phyloP scores from a whole-genome alignment of 1,140 invertebrate genomes.

The Drosophila quadrilineata region DNA sequence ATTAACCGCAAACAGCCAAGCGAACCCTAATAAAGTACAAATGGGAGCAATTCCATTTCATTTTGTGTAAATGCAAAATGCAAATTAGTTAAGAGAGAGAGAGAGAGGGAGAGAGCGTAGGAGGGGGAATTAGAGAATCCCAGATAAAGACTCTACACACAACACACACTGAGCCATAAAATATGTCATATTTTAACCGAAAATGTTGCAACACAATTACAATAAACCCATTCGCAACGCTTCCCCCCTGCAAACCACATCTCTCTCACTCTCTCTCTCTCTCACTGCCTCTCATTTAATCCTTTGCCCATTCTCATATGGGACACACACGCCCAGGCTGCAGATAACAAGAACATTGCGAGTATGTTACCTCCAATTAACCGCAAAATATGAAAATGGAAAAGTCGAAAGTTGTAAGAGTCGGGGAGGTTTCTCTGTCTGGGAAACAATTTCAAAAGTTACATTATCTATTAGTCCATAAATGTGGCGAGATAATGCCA shows the following conservation, averaged over 20 bases:
- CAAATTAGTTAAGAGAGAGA: slow-evolving; percentile 23
- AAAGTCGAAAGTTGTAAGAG: no score
- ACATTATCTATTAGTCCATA: slow-evolving; percentile 74
- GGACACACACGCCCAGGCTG: slow-evolving; percentile 33
- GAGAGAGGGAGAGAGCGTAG: not conserved
- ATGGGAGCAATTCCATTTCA: slow-evolving; percentile 77
- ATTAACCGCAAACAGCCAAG: slow-evolving; percentile 12
- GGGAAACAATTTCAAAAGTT: slow-evolving; percentile 62
- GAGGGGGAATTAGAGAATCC: slow-evolving; percentile 1
- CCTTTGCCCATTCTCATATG: slow-evolving; percentile 56
- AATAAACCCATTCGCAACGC: slow-evolving; percentile 77
- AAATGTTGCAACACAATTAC: slow-evolving; percentile 72
- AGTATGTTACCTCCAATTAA: slow-evolving; percentile 50
- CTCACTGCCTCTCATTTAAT: no score
- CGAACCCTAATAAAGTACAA: slow-evolving; percentile 78
- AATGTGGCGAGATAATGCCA: slow-evolving; percentile 51
- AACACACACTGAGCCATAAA: slow-evolving; percentile 75
- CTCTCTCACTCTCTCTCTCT: not conserved
- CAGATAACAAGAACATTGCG: slow-evolving; percentile 50
- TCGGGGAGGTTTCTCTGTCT: slow-evolving; percentile 5
- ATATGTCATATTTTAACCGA: slow-evolving; percentile 81
- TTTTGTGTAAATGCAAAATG: slow-evolving; percentile 33
- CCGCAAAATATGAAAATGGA: no score
- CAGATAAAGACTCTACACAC: slow-evolving; percentile 76
- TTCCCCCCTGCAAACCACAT: not conserved